phyloP scores from a whole-genome alignment of 2,113 vertebrate genomes.

The Beaufortia kweichowensis region DNA sequence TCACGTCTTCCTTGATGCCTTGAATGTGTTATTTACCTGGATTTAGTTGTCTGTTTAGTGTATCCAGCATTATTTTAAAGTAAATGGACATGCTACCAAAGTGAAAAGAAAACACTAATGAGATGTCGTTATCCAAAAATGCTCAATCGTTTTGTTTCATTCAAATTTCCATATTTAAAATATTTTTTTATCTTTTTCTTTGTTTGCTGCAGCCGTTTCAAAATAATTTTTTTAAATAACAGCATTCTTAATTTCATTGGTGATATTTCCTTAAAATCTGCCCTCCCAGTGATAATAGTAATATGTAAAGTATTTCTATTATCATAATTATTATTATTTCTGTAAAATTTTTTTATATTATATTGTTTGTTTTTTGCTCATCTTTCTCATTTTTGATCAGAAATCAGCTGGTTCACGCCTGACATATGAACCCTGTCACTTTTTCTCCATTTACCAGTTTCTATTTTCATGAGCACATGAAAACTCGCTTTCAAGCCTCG shows the following conservation, averaged over 20 bases:
- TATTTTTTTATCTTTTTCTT: not conserved
- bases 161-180: not conserved
- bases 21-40: conserved; percentile 34
- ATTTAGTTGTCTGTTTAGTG: conserved; percentile 6
- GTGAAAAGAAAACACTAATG: conserved; percentile 3
- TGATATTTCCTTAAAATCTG: not conserved
- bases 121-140: not conserved
- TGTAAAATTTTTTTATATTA: not conserved
- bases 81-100: conserved; percentile 22
- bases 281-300: not conserved
- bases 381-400: not conserved
- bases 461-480: conserved; percentile 19
- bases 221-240: not conserved
- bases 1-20: conserved; percentile 40
- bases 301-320: not conserved
- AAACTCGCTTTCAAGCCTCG: conserved; percentile 31
- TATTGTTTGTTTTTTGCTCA: not conserved
- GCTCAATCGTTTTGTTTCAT: not conserved
- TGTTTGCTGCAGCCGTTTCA: not conserved
- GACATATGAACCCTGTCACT: not conserved
- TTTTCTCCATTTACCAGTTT: not conserved
- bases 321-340: not conserved
- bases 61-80: conserved; percentile 5
- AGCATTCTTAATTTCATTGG: no score
- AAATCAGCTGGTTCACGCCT: not conserved